phyloP scores from a whole-genome alignment of 2,888 invertebrate genomes.

The Taenaris catops region DNA sequence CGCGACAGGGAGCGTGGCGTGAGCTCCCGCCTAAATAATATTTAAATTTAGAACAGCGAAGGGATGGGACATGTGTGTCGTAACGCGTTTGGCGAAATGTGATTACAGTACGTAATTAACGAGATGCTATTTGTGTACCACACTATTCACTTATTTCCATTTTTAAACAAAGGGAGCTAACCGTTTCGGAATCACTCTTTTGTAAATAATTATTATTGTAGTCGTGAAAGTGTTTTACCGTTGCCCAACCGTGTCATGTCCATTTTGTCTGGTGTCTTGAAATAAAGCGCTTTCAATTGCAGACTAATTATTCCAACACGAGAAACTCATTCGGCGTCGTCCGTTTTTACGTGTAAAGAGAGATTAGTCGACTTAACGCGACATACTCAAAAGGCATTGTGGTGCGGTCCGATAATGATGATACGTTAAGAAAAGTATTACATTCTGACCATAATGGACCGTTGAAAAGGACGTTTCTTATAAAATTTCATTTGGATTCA shows the following conservation, averaged over 20 bases:
- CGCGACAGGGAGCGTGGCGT: conserved; percentile 62
- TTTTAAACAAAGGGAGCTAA: conserved; percentile 29
- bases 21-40: conserved; percentile 67
- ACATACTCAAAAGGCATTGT: conserved; percentile 67
- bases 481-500: conserved; percentile 76
- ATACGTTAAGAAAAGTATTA: conserved; percentile 72
- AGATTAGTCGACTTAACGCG: conserved; percentile 75
- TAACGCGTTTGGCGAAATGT: conserved; percentile 79
- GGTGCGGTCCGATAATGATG: conserved; percentile 68
- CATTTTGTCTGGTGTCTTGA: conserved; percentile 68
- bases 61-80: conserved; percentile 78
- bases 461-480: conserved; percentile 69
- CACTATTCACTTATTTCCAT: conserved; percentile 54
- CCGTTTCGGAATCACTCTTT: conserved; percentile 57
- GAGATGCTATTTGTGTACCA: conserved; percentile 64
- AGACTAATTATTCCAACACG: conserved; percentile 78
- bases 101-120: conserved; percentile 77
- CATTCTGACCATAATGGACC: conserved; percentile 59
- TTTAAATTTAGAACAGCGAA: conserved; percentile 77
- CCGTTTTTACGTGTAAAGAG: conserved; percentile 72
- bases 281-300: conserved; percentile 79
- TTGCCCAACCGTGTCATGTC: conserved; percentile 70
- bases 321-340: conserved; percentile 72
- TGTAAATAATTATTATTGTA: conserved; percentile 61
- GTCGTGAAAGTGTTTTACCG: conserved; percentile 75